Evolutionary conservation across 2,888 invertebrate genomes (phyloP).

Genomic region (Cloeon dipterum): DNA sequence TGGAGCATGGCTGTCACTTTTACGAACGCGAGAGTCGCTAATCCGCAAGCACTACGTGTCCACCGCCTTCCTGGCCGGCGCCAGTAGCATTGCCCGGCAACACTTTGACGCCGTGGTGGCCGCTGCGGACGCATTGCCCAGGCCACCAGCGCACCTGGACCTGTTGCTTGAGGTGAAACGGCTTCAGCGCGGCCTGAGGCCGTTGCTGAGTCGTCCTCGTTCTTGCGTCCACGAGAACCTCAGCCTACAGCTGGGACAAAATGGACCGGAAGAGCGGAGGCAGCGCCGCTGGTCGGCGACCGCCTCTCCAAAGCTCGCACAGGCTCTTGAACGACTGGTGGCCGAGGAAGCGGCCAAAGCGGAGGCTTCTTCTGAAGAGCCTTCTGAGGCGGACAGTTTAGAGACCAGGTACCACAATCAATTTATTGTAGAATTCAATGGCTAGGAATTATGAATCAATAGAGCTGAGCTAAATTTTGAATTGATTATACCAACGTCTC

Average conservation of each 20-base stretch:
- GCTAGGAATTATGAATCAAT: too few species aligned
- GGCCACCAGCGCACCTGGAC: constrained; percentile 60
- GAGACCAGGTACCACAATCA: too few species aligned
- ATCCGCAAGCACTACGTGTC: constrained; percentile 56
- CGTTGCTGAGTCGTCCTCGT: too few species aligned
- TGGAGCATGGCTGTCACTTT: constrained; percentile 74
- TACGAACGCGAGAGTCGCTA: constrained; percentile 61
- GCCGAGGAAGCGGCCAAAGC: constrained; percentile 39
- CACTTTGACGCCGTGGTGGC: constrained; percentile 49
- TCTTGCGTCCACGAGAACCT: too few species aligned
- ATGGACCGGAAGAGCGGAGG: too few species aligned
- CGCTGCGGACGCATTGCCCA: constrained; percentile 53
- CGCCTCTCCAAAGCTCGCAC: constrained; percentile 46
- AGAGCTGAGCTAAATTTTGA: too few species aligned
- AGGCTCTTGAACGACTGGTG: constrained; percentile 43
- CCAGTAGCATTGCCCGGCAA: constrained; percentile 27
- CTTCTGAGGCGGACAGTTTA: constrained; percentile 51
- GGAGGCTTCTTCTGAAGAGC: too few species aligned
- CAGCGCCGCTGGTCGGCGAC: too few species aligned
- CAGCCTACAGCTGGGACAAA: too few species aligned
- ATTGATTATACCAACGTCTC: too few species aligned
- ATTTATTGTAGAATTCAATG: too few species aligned
- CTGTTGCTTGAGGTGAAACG: constrained; percentile 56
- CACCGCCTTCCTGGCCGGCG: constrained; percentile 43
- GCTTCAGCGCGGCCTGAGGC: constrained; percentile 49